Evolutionary conservation across 23 tunicate species (phyloP), one percentile per base, ranked within the genome.

Genomic region (Aplidium turbinatum): DNA sequence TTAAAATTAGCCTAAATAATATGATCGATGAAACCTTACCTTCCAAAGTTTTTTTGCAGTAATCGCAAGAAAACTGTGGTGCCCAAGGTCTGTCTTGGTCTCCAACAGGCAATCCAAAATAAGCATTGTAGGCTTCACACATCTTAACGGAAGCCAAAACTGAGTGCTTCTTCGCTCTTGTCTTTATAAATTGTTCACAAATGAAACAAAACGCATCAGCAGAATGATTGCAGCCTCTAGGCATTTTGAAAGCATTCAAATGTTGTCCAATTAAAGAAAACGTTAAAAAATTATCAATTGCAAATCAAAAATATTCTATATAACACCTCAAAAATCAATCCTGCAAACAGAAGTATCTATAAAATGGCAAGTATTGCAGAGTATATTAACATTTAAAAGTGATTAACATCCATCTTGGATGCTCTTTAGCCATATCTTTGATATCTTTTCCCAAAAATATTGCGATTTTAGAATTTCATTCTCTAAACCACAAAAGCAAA

Each of bases 111-210:
- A 66, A 16, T 7, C 73, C 73, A 38, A 66, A 66, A 38, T 66
- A 36, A 35, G 73, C 73, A 35, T 66, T 66, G 54, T 66, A 66
- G 53, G 73, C 73, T 66, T 66, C 73, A 35, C 73, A 66, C 73
- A 66, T 66, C 38, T 52, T 66, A 38, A 66, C 27, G 27, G 73
- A 66, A 35, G 73, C 52, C 22, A 9, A 52, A 21, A 66, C 54
- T 35, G 73, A 66, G 38, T 35, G 73, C 38, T 66, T 66, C 38
- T 52, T 66, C 38, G 73, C 73, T 66, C 73, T 66, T n/a, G 73
- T 66, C 52, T 66, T 66, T 22, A 66, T 66, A 66, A 66, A 66
- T 66, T 66, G 73, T 66, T 30, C 73, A 66, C 73, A 66, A 23
- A 35, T 52, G 38, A 66, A 66, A 52, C 54, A 60, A 60, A 60